These are phyloP conservation scores for Stomorhina lunata DNA, from an alignment of 2,888 invertebrate species.

Conservation along the genomic window DNA sequence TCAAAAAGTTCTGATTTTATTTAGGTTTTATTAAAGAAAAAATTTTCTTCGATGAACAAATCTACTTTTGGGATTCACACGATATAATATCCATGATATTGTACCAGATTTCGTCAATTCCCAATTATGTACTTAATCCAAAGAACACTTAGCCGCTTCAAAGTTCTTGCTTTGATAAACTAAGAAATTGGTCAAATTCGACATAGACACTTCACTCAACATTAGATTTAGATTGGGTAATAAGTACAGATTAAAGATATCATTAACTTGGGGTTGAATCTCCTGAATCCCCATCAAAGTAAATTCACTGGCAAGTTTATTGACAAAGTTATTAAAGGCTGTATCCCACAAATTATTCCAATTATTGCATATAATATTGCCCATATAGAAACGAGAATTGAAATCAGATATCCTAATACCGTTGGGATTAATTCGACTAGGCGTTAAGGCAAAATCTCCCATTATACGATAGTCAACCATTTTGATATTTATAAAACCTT, in stretches of 20 bases:
- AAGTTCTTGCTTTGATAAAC: conserved; percentile 2
- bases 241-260: conserved; percentile 22
- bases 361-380: conserved; percentile 65
- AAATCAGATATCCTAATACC: conserved; percentile 68
- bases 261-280: conserved; percentile 63
- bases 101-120: too few relatives aligned
- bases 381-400: conserved; percentile 69
- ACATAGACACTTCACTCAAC: conserved; percentile 56
- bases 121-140: background rate
- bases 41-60: too few relatives aligned
- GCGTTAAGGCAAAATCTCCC: conserved; percentile 65
- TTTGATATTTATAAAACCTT: conserved; percentile 67
- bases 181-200: conserved; percentile 58
- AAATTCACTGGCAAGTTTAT: conserved; percentile 63
- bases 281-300: conserved; percentile 63
- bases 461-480: conserved; percentile 69
- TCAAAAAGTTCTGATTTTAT: too few relatives aligned
- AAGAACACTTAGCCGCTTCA: conserved; percentile 37
- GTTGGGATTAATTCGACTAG: conserved; percentile 14
- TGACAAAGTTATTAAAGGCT: conserved; percentile 69
- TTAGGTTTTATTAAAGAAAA: too few relatives aligned
- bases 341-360: conserved; percentile 71
- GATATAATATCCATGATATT: too few relatives aligned
- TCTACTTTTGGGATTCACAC: too few relatives aligned
- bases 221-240: conserved; percentile 63